Evolutionary conservation across 1,140 invertebrate genomes (phyloP).

Genomic region (Drosophila pseudoananassae): DNA sequence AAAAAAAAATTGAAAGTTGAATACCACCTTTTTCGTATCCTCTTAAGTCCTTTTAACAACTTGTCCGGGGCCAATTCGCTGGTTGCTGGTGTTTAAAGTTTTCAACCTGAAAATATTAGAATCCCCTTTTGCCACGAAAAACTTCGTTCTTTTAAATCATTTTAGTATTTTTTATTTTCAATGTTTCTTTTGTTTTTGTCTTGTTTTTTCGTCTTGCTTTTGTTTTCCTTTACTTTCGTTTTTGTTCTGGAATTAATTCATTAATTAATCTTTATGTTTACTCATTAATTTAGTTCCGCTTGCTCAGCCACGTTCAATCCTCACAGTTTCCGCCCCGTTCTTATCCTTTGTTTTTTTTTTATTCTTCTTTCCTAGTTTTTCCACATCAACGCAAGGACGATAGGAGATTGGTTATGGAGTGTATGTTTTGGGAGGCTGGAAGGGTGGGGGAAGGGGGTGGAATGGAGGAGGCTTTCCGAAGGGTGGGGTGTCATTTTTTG

Average conservation of each 20-base stretch:
- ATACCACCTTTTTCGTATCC: too few relatives aligned
- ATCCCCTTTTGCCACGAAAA: neutral
- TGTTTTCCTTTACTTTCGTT: conserved; percentile 17
- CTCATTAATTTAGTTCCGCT: conserved; percentile 48
- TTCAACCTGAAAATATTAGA: neutral
- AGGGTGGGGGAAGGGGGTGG: conserved; percentile 11
- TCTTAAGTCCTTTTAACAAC: too few relatives aligned
- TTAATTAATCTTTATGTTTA: conserved; percentile 49
- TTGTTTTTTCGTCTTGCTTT: conserved; percentile 28
- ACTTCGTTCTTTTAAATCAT: conserved; percentile 23
- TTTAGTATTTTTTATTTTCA: conserved; percentile 54
- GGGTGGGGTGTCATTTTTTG: conserved; percentile 13
- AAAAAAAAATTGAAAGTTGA: too few relatives aligned
- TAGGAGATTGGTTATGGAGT: conserved; percentile 1
- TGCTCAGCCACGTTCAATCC: conserved; percentile 9
- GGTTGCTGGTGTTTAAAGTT: too few relatives aligned
- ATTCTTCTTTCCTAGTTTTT: neutral
- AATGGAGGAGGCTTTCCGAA: neutral
- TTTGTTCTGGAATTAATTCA: conserved; percentile 43
- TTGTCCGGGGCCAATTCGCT: too few relatives aligned
- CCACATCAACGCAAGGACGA: neutral
- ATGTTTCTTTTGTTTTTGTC: conserved; percentile 41
- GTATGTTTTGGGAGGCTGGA: neutral
- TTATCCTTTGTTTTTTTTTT: conserved; percentile 4
- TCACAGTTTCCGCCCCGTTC: conserved; percentile 2